Evolutionary conservation across 1,140 invertebrate species (phyloP), one percentile per base, ranked within the genome.

Genomic region (Neelides sp.): DNA sequence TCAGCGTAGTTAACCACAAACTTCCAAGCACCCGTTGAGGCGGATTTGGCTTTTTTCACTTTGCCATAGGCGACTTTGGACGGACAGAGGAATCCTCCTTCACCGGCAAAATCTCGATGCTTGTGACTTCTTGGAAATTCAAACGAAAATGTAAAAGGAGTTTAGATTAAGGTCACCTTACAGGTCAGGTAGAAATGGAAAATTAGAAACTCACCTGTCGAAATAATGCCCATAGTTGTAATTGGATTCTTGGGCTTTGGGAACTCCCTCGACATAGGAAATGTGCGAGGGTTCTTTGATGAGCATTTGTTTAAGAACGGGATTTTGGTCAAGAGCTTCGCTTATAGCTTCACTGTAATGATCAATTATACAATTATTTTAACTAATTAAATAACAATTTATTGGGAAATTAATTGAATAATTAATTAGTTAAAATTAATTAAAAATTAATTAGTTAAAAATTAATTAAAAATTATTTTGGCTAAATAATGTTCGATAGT

Each of bases 1-100:
- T 86, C 81, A 0, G 78, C 83, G 1, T 84, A 83, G 57, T 90
- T 90, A 35, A 90, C 84, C 52, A 89, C 83, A 58, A 81, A 87
- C 61, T 88, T 88, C 85, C 85, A 88, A 52, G 80, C 72, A 1
- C 84, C 84, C 15, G 78, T 81, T 4, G 63, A 61, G 22, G 80
- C 85, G 2, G 83, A 82, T 54, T 80, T 74, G 0, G 84, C 85
- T 55, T 85, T 73, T 65, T 87, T 85, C 0, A 85, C 84, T 30
- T 80, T 70, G 0, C 82, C 85, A 62, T 86, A 86, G 54, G 82
- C 81, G n/a, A 87, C 78, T 30, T 79, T 77, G n/a, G 82, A 84
- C 1, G 82, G 79, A 64, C 85, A 57, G 64, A 87, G 80, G 64
- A 77, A 82, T 13, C 79, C 79, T 20, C 79, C 78, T 39, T 82